Percentiles rank a stretch among this genome's conserved stretches.
These are phyloP conservation scores for Takifugu rubripes DNA, from an alignment of 2,797 vertebrate genomes.

Conservation along the genomic window DNA sequence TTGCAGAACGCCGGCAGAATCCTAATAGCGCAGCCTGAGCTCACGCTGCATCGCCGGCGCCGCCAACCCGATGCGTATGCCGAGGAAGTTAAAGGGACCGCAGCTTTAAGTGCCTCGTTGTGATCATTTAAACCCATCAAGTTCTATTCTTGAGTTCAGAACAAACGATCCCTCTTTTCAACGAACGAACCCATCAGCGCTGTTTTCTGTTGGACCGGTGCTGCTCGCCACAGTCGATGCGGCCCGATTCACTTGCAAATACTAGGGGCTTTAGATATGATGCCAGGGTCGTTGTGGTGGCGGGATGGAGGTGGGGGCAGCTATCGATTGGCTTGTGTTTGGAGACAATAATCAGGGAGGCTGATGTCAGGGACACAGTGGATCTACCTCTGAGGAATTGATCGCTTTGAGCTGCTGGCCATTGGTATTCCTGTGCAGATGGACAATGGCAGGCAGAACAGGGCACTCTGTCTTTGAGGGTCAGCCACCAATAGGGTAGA, in stretches of 20 bases:
- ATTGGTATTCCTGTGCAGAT: constrained; percentile 64
- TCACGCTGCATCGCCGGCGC: constrained; percentile 13
- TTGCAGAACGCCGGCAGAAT: constrained; percentile 39
- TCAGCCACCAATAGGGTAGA: constrained; percentile 23
- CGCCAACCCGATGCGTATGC: constrained; percentile 45
- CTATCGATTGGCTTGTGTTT: constrained; percentile 55
- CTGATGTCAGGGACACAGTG: constrained; percentile 58
- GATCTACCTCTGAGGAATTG: constrained; percentile 61
- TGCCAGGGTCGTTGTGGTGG: constrained; percentile 32
- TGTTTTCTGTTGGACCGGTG: constrained; percentile 17
- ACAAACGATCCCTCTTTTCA: constrained; percentile 31
- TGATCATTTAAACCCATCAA: constrained; percentile 26
- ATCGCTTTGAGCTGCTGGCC: constrained; percentile 53
- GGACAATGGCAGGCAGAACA: constrained; percentile 50
- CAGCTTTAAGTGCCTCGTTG: constrained; percentile 23
- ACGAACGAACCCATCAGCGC: constrained; percentile 27
- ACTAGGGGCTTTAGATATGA: constrained; percentile 34
- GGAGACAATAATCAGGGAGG: constrained; percentile 65
- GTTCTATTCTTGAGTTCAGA: constrained; percentile 35
- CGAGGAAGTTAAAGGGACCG: constrained; percentile 38
- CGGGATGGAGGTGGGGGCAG: constrained; percentile 32
- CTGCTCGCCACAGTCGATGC: constrained; percentile 33
- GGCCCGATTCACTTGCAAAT: constrained; percentile 38
- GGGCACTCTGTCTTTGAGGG: constrained; percentile 52
- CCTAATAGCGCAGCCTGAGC: constrained; percentile 36